Evolutionary conservation across 53 echinoderm and acorn worm species (phyloP).

Genomic region (Echinometra lucunter): DNA sequence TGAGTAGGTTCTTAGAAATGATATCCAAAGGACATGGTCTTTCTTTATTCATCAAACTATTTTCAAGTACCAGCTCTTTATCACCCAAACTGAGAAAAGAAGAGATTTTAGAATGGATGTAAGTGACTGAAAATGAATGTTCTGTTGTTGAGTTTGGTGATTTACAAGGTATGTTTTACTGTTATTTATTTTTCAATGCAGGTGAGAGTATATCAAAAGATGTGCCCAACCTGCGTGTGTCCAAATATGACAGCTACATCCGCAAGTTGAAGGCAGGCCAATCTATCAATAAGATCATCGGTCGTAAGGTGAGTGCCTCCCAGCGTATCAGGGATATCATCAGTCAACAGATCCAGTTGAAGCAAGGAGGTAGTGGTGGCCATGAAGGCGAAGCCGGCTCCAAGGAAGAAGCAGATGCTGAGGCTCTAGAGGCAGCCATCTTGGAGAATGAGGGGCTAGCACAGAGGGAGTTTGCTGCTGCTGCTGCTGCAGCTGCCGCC

Average conservation of each 20-base stretch:
- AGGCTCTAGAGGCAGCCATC: conserved; percentile 54
- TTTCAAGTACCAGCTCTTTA: neutral
- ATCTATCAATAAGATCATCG: conserved; percentile 94
- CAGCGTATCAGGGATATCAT: conserved; percentile 92
- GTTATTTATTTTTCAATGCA: conserved; percentile 33
- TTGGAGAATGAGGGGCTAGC: conserved; percentile 61
- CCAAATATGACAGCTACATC: conserved; percentile 99
- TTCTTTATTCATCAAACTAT: neutral
- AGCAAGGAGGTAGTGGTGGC: conserved; percentile 72
- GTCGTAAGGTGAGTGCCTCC: conserved; percentile 83
- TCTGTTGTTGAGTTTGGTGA: neutral
- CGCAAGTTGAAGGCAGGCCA: conserved; percentile 95
- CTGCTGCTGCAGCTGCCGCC: conserved; percentile 42
- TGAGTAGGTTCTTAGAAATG: too few species aligned
- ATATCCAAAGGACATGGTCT: neutral
- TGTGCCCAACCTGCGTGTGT: conserved; percentile 89
- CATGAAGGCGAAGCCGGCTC: conserved; percentile 32
- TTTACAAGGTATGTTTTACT: neutral
- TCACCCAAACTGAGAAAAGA: neutral
- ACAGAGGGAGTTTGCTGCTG: conserved; percentile 50
- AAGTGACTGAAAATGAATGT: neutral
- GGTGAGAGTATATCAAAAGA: conserved; percentile 93
- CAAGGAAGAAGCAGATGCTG: conserved; percentile 35
- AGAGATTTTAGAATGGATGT: neutral
- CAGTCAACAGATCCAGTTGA: conserved; percentile 84